These are phyloP conservation scores for Pipra filicauda DNA, from an alignment of 2,113 vertebrate genomes.

Conservation along the genomic window DNA sequence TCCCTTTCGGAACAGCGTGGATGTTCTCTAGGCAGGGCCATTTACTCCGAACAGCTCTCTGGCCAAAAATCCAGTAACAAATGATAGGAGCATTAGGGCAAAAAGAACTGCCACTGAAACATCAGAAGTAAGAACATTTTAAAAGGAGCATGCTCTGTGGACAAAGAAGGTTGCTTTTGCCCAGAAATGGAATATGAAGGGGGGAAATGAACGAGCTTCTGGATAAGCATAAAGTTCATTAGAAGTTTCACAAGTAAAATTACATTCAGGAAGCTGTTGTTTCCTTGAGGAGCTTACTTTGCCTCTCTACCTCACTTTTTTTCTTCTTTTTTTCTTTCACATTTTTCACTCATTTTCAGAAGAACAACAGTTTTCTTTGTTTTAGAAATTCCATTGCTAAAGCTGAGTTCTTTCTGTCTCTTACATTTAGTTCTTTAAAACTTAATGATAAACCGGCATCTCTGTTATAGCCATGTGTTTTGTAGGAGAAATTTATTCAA, in stretches of 20 bases:
- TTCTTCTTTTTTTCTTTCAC: too few species aligned
- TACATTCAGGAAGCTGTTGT: neutral
- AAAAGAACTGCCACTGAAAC: neutral
- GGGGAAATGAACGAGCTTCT: neutral
- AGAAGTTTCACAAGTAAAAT: neutral
- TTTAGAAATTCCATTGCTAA: neutral
- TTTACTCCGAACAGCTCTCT: neutral
- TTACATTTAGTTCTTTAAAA: neutral
- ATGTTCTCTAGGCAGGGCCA: neutral
- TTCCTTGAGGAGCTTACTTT: neutral
- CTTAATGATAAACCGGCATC: neutral
- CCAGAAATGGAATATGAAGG: neutral
- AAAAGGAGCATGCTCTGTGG: neutral
- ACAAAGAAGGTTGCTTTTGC: neutral
- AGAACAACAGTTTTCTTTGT: neutral
- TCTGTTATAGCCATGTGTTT: neutral
- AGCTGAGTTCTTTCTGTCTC: neutral
- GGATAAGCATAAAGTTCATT: neutral
- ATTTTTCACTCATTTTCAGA: neutral
- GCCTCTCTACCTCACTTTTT: rapidly evolving
- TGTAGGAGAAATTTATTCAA: neutral
- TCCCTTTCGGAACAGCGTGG: neutral
- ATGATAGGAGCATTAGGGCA: neutral
- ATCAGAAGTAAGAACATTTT: neutral
- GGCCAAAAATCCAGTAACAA: neutral